Evolutionary conservation across 2,888 invertebrate species (phyloP).

Genomic region (Spisula subtruncata): DNA sequence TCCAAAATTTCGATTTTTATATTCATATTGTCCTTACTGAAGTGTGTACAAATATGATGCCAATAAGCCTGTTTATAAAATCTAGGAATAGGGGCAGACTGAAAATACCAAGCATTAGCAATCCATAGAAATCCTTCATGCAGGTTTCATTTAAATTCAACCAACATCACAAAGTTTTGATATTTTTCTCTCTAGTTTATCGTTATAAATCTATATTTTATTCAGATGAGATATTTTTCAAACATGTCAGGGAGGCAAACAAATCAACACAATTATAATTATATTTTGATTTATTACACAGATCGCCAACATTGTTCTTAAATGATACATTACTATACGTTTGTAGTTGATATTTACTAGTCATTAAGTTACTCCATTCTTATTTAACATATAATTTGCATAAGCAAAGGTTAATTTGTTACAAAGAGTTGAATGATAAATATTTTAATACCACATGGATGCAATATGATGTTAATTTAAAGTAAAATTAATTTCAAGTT

Average conservation of each 20-base stretch:
- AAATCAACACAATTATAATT: not conserved
- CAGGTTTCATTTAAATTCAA: not conserved
- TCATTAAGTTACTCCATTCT: not conserved
- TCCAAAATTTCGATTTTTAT: no score
- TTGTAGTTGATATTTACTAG: not conserved
- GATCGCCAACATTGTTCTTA: not conserved
- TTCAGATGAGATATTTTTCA: not conserved
- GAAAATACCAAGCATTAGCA: not conserved
- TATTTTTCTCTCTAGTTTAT: not conserved
- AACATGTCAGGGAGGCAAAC: not conserved
- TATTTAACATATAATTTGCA: slow-evolving; percentile 11
- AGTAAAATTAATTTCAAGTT: not conserved
- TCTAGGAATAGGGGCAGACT: no score
- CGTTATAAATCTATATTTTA: not conserved
- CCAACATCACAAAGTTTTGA: no score
- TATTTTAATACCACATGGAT: not conserved
- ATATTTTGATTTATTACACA: not conserved
- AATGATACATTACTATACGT: not conserved
- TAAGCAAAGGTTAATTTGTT: slow-evolving; percentile 1
- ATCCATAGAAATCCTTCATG: not conserved
- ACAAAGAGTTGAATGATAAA: not conserved
- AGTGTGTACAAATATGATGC: no score
- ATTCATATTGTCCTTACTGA: no score
- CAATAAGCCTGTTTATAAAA: no score
- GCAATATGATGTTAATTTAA: not conserved